Evolutionary conservation across 2,113 vertebrate species (phyloP), one percentile per base, ranked within the genome.

Genomic region (Balaeniceps rex): DNA sequence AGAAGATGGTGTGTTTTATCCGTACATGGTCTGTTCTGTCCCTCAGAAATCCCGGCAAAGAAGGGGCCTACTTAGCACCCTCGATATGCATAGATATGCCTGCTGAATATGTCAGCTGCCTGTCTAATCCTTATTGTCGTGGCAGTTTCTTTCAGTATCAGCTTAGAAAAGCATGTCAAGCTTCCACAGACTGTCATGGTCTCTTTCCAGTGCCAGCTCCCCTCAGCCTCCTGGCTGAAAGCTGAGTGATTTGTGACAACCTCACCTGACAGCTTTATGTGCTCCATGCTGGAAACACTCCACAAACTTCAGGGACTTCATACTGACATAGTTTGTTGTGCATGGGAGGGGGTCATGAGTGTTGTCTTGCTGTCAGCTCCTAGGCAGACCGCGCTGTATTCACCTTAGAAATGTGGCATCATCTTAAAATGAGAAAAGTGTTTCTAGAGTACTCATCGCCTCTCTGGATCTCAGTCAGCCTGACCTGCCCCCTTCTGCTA

Each of bases 331-430:
- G 12, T 16, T 58, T 74, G 52, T 51, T 75, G 33, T 57, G 51
- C 5, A 2, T 36, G 40, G 36, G 33, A 79, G 36, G 28, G 52
- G 17, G 23, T 82, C 51, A 9, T 14, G n/a, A 78, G 36, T 22
- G 46, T 74, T n/a, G 9, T 38, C n/a, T 23, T 46, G 28, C 55
- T 94, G 51, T 74, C 54, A 90, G 29, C 42, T 92, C 68, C 29
- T 9, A 14, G 23, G 38, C 66, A 80, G 44, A 34, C 28, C 0
- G 0, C 16, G 5, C 46, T 42, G 34, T 36, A 15, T 25, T 87
- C 44, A 46, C 33, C 55, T 54, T 42, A 74, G 51, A 90, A 90
- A 77, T 66, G 5, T 40, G 34, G 15, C 42, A 34, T 47, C 0
- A 2, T 47, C 38, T 88, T 80, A 46, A 72, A 93, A 57, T 25